Conservation (phyloP, 2,888 invertebrate genomes). For the Aquatica leii region DNA sequence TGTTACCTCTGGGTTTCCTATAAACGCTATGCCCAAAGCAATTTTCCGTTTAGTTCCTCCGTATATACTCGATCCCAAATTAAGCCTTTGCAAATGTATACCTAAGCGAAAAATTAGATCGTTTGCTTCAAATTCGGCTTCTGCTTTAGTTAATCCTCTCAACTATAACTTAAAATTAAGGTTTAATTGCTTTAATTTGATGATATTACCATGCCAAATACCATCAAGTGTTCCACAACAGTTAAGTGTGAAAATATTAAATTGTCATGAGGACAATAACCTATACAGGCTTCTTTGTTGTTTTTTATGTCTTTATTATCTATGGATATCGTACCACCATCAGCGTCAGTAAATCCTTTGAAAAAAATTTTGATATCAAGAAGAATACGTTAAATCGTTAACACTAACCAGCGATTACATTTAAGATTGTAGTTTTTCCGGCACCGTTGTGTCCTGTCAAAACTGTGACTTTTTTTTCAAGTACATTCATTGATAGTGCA, state of each 20-base stretch:
- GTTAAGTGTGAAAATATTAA: constrained; percentile 84
- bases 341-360: constrained; percentile 75
- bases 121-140: constrained; percentile 65
- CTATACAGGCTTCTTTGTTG: too few relatives aligned
- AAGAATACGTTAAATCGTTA: too few relatives aligned
- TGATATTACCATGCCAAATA: constrained; percentile 78
- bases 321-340: constrained; percentile 74
- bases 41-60: constrained; percentile 95
- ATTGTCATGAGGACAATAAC: constrained; percentile 92
- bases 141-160: constrained; percentile 61
- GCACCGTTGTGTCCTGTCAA: too few relatives aligned
- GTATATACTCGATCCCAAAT: constrained; percentile 72
- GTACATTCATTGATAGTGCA: too few relatives aligned
- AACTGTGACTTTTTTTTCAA: too few relatives aligned
- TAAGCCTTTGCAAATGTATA: constrained; percentile 69
- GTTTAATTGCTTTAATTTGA: background rate
- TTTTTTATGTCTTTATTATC: constrained; percentile 80
- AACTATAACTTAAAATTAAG: constrained; percentile 62
- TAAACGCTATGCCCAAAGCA: constrained; percentile 84
- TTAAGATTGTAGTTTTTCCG: too few relatives aligned
- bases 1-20: constrained; percentile 77
- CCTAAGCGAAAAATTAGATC: constrained; percentile 67
- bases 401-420: too few relatives aligned
- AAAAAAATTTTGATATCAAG: too few relatives aligned
- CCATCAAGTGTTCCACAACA: constrained; percentile 82